Percentiles rank a stretch among this genome's conserved stretches.
Evolutionary conservation across 2,113 vertebrate species (phyloP).

Genomic region (Noturus placidus): DNA sequence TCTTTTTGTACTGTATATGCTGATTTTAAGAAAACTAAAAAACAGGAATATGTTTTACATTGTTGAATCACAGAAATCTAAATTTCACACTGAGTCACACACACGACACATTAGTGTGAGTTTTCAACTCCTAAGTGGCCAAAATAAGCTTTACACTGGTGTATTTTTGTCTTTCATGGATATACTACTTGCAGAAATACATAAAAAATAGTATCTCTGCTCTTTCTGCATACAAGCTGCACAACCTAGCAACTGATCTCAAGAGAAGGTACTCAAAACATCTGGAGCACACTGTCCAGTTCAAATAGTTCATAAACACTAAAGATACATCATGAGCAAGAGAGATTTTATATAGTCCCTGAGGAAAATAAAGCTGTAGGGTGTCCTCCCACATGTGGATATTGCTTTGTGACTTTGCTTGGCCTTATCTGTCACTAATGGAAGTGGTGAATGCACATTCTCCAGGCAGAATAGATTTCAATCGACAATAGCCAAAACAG

Average conservation of each 20-base stretch:
- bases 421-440: not conserved
- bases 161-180: not conserved
- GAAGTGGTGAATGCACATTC: not conserved
- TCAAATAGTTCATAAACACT: not conserved
- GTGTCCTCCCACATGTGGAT: not conserved
- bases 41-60: too few relatives aligned
- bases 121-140: not conserved
- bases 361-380: not conserved
- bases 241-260: not conserved
- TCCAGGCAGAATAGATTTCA: not conserved
- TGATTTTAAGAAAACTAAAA: too few relatives aligned
- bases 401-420: conserved; percentile 4
- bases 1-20: too few relatives aligned
- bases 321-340: not conserved
- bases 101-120: not conserved
- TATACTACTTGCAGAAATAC: not conserved
- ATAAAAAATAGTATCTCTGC: not conserved
- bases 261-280: not conserved
- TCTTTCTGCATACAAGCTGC: not conserved
- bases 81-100: not conserved
- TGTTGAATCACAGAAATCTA: too few relatives aligned
- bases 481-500: not conserved
- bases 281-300: not conserved
- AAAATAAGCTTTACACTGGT: not conserved
- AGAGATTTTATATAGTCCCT: conserved; percentile 7